These are phyloP conservation scores for Sus cebifrons DNA, from an alignment of 2,797 vertebrate genomes.

Conservation along the genomic window DNA sequence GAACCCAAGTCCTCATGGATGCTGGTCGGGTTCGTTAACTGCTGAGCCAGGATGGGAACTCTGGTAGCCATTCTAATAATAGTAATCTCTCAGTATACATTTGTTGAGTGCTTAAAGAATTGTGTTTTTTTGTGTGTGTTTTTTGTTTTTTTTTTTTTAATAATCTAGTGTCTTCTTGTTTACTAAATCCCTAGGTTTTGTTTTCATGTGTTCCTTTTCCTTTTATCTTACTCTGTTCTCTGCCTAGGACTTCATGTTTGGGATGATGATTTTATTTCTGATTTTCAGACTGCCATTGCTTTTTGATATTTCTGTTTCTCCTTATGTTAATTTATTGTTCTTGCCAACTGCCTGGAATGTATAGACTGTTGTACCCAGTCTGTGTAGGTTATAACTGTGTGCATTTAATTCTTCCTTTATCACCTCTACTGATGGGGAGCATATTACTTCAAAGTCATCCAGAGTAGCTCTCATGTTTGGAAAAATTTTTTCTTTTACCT, in stretches of 20 bases:
- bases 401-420: background rate
- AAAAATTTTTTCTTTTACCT: background rate
- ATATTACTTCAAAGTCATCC: background rate
- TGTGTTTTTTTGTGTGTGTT: background rate
- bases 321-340: background rate
- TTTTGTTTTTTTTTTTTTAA: too few species aligned
- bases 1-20: too few species aligned
- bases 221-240: background rate
- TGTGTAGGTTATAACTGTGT: background rate
- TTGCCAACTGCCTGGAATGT: background rate
- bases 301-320: background rate
- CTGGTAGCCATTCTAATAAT: background rate
- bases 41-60: too few species aligned
- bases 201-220: background rate
- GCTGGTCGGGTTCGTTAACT: too few species aligned
- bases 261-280: background rate
- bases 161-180: background rate
- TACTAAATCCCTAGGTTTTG: background rate
- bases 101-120: background rate
- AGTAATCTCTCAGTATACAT: background rate
- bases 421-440: background rate
- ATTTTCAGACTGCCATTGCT: background rate
- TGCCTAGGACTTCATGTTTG: background rate
- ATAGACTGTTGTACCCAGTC: background rate
- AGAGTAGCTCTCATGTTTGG: background rate